A percentile compares a stretch with the other conserved stretches of the same genome.
Conservation (phyloP, 2,113 vertebrate species). For the Malaclemys terrapin region DNA sequence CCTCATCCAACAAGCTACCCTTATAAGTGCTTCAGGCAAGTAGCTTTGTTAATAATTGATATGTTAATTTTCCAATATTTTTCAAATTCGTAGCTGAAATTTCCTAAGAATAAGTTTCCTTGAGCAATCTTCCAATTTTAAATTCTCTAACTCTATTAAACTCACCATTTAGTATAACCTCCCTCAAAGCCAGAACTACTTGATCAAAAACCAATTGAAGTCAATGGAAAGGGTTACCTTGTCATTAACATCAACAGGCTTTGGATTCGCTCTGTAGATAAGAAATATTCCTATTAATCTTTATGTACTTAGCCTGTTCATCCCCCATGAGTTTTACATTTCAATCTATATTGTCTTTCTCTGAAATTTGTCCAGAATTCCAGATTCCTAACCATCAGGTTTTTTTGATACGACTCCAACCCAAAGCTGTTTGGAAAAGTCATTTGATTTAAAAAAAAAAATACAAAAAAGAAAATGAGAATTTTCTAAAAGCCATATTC, state of each 20-base stretch:
- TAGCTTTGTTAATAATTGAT: slow-evolving; percentile 63
- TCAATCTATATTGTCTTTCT: neutral
- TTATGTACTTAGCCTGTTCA: neutral
- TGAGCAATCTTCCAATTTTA: slow-evolving; percentile 48
- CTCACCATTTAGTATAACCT: neutral
- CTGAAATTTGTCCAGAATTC: neutral
- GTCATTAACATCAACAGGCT: neutral
- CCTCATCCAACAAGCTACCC: slow-evolving; percentile 50
- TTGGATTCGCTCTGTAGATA: neutral
- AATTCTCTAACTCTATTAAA: slow-evolving; percentile 42
- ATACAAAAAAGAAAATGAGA: neutral
- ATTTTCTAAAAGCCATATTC: neutral
- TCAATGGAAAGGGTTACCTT: neutral
- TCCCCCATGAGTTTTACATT: neutral
- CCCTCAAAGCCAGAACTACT: neutral
- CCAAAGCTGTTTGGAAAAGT: neutral
- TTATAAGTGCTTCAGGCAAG: slow-evolving; percentile 10
- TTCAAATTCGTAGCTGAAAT: slow-evolving; percentile 56
- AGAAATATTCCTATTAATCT: neutral
- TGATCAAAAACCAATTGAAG: neutral
- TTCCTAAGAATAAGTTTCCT: slow-evolving; percentile 51
- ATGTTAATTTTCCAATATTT: slow-evolving; percentile 65
- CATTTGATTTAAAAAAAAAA: neutral
- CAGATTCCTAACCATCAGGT: neutral
- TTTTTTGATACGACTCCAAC: neutral